Evolutionary conservation across 2,113 vertebrate species (phyloP), one percentile per base, ranked within the genome.

Genomic region (Falco punctatus): DNA sequence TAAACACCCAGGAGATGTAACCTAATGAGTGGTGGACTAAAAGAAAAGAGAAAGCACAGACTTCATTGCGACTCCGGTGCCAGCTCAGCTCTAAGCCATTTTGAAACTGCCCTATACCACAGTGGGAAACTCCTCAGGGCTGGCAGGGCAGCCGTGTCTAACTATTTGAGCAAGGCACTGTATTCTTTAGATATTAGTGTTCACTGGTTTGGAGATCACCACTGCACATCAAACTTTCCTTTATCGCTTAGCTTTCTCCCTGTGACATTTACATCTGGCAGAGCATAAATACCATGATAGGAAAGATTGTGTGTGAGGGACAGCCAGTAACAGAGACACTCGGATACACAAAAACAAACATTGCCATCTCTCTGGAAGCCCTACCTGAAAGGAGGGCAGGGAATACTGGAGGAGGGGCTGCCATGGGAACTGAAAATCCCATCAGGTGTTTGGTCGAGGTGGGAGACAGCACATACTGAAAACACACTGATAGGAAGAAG

Each of bases 121-220:
- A 91, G 30, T 14, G 57, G 91, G 89, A 75, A 96, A 96, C 32
- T 71, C 86, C 91, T 91, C 48, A 15, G n/a, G 30, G 72, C 7
- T 54, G 40, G 22, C 55, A 95, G 35, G 74, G 22, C 48, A 81
- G 32, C 59, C 48, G 84, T 22, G 32, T 64, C 46, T 62, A 72
- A 6, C 26, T 48, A 1, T 64, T 62, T 59, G 66, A 84, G 44
- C 62, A 71, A 86, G 20, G 22, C 18, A 13, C 11, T 35, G 8
- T 35, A n/a, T 32, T 81, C 46, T 57, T 91, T 65, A 2, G 13
- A 15, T 26, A 38, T 24, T 51, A 16, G 24, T 12, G 7, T 66
- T 55, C 46, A 58, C 3, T 49, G 52, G 20, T 65, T 71, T 70
- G 32, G 64, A 48, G 65, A 92, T 59, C 77, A 81, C 15, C 18